Evolutionary conservation across 2,888 invertebrate genomes (phyloP).

Genomic region (Hydropsyche betteni): DNA sequence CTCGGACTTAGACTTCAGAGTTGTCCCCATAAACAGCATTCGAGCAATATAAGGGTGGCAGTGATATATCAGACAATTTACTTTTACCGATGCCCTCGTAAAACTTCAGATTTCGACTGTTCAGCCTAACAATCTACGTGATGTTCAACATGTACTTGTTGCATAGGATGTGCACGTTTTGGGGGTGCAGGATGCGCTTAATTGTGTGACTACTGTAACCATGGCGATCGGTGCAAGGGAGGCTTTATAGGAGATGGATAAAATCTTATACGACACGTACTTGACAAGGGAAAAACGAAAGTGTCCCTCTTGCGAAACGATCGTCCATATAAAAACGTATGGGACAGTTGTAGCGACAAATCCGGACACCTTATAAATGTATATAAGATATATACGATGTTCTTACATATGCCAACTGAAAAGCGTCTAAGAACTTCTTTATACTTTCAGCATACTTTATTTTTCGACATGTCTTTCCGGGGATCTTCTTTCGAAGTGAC

Average conservation of each 20-base stretch:
- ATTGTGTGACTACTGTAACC: constrained; percentile 48
- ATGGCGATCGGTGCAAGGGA: constrained; percentile 41
- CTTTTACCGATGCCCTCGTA: neutral
- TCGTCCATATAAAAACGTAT: too few species aligned
- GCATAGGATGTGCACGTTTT: neutral
- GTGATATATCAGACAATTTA: constrained; percentile 14
- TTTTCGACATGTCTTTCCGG: too few species aligned
- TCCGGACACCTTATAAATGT: too few species aligned
- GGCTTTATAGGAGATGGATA: constrained; percentile 7
- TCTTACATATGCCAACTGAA: too few species aligned
- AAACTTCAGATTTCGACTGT: neutral
- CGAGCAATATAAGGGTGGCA: constrained; percentile 9
- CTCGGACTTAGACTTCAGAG: neutral
- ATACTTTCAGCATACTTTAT: too few species aligned
- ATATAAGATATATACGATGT: too few species aligned
- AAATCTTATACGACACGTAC: neutral
- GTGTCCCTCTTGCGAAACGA: too few species aligned
- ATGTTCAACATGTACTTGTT: constrained; percentile 9
- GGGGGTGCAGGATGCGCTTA: constrained; percentile 48
- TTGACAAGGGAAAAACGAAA: constrained; percentile 14
- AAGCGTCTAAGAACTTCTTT: too few species aligned
- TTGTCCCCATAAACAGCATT: constrained; percentile 12
- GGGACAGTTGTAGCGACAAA: too few species aligned
- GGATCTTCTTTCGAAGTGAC: too few species aligned
- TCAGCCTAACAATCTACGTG: too few species aligned